Percentiles rank a stretch among this genome's conserved stretches.
Conservation (phyloP, 1,140 invertebrate species). For the Drosophila kepulauana region DNA sequence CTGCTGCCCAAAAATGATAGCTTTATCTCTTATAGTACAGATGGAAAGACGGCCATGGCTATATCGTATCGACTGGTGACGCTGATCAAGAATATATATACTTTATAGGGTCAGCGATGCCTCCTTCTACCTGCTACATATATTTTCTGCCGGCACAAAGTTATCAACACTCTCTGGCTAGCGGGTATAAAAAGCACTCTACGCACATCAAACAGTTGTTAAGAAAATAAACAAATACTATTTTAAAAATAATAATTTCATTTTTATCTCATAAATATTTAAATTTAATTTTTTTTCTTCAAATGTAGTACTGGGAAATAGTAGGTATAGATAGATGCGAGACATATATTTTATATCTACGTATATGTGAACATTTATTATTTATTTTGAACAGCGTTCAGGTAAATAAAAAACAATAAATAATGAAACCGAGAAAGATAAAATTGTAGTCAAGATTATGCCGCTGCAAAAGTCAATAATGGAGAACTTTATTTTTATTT, state of each 20-base stretch:
- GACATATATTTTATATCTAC: slow-evolving; percentile 7
- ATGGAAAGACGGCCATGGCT: too few relatives aligned
- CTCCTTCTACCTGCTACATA: too few relatives aligned
- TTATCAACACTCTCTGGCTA: too few relatives aligned
- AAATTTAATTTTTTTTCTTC: neutral
- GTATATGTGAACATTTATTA: slow-evolving; percentile 21
- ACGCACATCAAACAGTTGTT: neutral
- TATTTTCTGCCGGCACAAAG: too few relatives aligned
- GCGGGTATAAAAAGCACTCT: too few relatives aligned
- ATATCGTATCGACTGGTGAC: too few relatives aligned
- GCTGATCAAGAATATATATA: too few relatives aligned
- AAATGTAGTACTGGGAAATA: neutral
- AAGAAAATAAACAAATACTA: neutral
- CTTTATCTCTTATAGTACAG: too few relatives aligned
- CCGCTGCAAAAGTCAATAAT: slow-evolving; percentile 38
- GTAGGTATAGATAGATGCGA: neutral
- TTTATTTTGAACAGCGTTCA: slow-evolving; percentile 41
- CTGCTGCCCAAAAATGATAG: too few relatives aligned
- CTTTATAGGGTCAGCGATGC: too few relatives aligned
- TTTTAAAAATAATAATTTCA: too few relatives aligned
- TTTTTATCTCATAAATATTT: too few relatives aligned
- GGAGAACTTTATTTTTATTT: neutral
- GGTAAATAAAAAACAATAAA: slow-evolving; percentile 43
- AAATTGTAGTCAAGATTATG: slow-evolving; percentile 25
- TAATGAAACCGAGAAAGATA: slow-evolving; percentile 34